Percentiles rank a stretch among this genome's conserved stretches.
Evolutionary conservation across 2,888 invertebrate genomes (phyloP).

Genomic region (Pachliopta kotzebuea): DNA sequence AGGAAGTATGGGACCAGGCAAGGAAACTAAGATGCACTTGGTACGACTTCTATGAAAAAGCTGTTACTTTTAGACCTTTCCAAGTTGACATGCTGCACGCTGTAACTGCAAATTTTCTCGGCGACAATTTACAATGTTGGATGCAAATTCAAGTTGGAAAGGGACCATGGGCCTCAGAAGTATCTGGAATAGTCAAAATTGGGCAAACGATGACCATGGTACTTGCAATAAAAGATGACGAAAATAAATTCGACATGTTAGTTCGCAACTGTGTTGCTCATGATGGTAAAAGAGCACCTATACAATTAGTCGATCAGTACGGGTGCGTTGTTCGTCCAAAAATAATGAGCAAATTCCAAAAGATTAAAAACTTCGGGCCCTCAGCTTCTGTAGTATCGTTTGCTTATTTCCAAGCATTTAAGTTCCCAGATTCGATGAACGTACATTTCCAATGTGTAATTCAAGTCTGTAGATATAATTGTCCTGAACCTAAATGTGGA

Average conservation of each 20-base stretch:
- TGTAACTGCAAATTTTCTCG: constrained; percentile 96
- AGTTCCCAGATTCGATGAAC: constrained; percentile 98
- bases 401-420: constrained; percentile 98
- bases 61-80: constrained; percentile 96
- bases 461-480: constrained; percentile 96
- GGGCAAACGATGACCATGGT: constrained; percentile 99
- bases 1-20: constrained; percentile 97
- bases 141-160: constrained; percentile 98
- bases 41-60: constrained; percentile 98
- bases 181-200: constrained; percentile 96
- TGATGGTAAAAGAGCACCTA: constrained; percentile 95
- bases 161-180: constrained; percentile 98
- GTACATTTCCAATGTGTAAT: constrained; percentile 98
- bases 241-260: constrained; percentile 97
- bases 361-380: constrained; percentile 96
- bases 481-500: constrained; percentile 94
- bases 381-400: constrained; percentile 96
- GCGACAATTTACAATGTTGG: constrained; percentile 97
- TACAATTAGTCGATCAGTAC: constrained; percentile 95
- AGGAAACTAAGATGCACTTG: constrained; percentile 95
- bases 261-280: constrained; percentile 97
- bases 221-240: constrained; percentile 96
- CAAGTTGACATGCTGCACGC: constrained; percentile 97
- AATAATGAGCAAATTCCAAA: constrained; percentile 97
- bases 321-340: constrained; percentile 96